Base-by-base conservation (phyloP, 2,888 invertebrate species). In the Conops quadrifasciatus region DNA sequence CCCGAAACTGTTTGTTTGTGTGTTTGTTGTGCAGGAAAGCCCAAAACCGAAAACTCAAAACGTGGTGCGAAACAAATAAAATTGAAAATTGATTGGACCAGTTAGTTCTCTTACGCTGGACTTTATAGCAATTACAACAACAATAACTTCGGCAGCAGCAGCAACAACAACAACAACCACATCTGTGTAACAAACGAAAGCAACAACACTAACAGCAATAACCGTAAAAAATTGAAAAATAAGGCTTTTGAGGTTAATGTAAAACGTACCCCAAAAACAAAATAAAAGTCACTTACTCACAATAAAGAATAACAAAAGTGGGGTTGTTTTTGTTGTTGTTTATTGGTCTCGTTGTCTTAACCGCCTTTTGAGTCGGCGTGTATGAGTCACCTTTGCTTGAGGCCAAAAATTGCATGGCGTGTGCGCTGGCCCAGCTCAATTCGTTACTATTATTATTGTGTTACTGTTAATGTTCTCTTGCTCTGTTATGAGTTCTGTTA, bases 41-140 rank as follows among this genome's bases (percentile, higher is more conserved):
- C 21, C 21, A 9, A 45, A 47, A 36, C 51, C 51, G 19, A 56
- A 58, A 24, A 15, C 21, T 21, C 1, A 56, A 56, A 60, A 26
- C 36, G 47, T 68, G 68, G 43, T 60, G 30, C 13, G 60, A 16
- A 21, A 51, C 30, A 45, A 59, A 59, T 60, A 60, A 51, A 62
- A 68, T 30, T 24, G 36, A 19, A 62, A 62, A 62, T 58, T 62
- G 49, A 68, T 62, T 68, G 60, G 51, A 49, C 56, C 56, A 36
- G 58, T 21, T 63, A n/a, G n/a, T n/a, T n/a, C n/a, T 30, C 53
- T 66, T 65, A 49, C 49, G 65, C 15, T 19, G 66, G 16, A 28
- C 11, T 21, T 24, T 79, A 79, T 76, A 79, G 76, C 68, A 67
- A 21, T 65, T 74, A 74, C 75, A 66, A 73, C 70, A 66, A 67